These are phyloP conservation scores for Piprites chloris DNA, from an alignment of 2,113 vertebrate genomes.

Conservation along the genomic window DNA sequence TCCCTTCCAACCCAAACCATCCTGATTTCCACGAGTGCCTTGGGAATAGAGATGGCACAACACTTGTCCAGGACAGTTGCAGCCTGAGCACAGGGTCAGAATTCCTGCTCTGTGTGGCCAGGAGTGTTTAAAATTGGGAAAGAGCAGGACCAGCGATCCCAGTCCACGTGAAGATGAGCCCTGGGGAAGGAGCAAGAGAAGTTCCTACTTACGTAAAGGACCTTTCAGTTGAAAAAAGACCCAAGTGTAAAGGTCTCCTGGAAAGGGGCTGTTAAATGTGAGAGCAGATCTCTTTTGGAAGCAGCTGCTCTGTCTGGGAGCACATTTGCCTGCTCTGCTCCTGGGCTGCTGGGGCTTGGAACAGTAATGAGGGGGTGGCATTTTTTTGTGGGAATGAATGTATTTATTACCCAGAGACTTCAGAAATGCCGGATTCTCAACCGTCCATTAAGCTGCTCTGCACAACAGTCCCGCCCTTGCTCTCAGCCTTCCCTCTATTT, in stretches of 20 bases:
- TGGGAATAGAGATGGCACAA: background rate
- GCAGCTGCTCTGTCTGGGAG: background rate
- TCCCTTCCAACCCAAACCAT: background rate
- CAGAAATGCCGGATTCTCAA: slow-evolving; percentile 9
- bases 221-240: background rate
- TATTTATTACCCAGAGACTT: slow-evolving; percentile 6
- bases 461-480: slow-evolving; percentile 4
- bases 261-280: background rate
- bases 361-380: slow-evolving; percentile 19
- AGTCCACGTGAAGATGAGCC: background rate
- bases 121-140: background rate
- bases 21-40: background rate
- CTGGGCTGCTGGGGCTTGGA: slow-evolving; percentile 44
- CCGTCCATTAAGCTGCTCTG: slow-evolving; percentile 15
- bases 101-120: too few species aligned
- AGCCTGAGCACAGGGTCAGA: background rate
- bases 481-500: slow-evolving; percentile 28
- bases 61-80: too few species aligned
- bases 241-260: background rate
- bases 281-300: background rate
- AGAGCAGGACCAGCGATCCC: too few species aligned
- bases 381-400: background rate
- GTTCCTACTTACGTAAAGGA: background rate
- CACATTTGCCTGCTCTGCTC: background rate
- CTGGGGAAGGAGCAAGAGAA: background rate